Percentiles rank a stretch among this genome's conserved stretches.
These are phyloP conservation scores for Pantherophis alleghaniensis DNA, from an alignment of 2,797 vertebrate species.

Conservation along the genomic window DNA sequence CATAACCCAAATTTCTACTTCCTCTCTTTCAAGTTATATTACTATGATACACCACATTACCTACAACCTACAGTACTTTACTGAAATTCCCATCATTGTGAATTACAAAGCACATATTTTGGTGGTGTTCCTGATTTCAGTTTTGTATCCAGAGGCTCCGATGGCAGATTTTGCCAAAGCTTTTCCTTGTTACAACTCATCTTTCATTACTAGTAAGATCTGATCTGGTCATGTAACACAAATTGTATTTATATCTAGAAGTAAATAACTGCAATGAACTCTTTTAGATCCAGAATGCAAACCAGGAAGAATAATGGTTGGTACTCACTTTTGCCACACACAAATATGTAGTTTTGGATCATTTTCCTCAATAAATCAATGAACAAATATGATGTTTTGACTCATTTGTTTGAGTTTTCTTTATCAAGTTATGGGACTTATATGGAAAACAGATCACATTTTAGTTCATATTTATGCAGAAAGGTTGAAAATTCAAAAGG, in stretches of 20 bases:
- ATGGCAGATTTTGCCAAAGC: background rate
- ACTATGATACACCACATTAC: background rate
- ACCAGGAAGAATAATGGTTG: background rate
- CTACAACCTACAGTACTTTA: background rate
- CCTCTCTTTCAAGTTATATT: background rate
- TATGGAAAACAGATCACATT: background rate
- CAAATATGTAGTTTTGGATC: background rate
- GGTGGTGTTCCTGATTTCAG: background rate
- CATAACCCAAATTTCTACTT: background rate
- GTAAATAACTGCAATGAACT: background rate
- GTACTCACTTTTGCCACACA: background rate
- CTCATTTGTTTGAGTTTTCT: background rate
- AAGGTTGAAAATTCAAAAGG: background rate
- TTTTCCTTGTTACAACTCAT: background rate
- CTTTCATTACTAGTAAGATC: background rate
- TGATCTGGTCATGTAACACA: background rate
- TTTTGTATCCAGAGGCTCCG: background rate
- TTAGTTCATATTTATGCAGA: background rate
- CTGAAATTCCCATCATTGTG: background rate
- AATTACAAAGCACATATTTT: background rate
- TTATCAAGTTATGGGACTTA: background rate
- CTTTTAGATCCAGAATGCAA: background rate
- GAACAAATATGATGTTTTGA: background rate
- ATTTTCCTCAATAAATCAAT: background rate
- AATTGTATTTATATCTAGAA: background rate